phyloP scores from a whole-genome alignment of 2,797 vertebrate genomes.

The Hyperoplus lanceolatus region DNA sequence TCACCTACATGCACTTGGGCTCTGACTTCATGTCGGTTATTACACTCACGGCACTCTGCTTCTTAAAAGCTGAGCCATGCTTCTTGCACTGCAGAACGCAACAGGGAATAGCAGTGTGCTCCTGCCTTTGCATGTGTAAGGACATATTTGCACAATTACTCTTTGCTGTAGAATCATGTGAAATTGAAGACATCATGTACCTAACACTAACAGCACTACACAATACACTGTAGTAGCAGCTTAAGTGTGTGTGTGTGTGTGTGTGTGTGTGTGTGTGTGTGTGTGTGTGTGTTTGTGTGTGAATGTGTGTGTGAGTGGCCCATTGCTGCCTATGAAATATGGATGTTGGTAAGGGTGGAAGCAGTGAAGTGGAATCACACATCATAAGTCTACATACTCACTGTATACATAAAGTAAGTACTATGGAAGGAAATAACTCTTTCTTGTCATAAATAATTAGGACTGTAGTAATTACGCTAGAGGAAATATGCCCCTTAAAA shows the following conservation, averaged over 20 bases:
- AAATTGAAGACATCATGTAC: conserved; percentile 46
- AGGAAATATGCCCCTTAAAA: background rate
- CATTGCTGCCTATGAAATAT: conserved; percentile 73
- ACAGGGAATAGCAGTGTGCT: background rate
- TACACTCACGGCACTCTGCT: too few relatives aligned
- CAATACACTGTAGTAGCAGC: conserved; percentile 22
- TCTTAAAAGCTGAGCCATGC: background rate
- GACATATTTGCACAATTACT: conserved; percentile 52
- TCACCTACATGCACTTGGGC: too few relatives aligned
- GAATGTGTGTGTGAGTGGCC: conserved; percentile 32
- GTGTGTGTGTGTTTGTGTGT: conserved; percentile 27
- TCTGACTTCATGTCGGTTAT: too few relatives aligned
- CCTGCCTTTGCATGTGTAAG: conserved; percentile 16
- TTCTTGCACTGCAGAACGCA: background rate
- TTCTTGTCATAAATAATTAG: too few relatives aligned
- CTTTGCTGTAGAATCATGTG: conserved; percentile 50
- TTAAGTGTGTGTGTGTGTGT: conserved; percentile 23
- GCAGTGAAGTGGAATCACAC: conserved; percentile 62
- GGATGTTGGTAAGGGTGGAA: conserved; percentile 64
- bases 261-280: conserved; percentile 8
- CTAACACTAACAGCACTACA: conserved; percentile 23
- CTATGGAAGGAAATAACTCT: background rate
- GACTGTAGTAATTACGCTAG: background rate
- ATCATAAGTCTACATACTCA: conserved; percentile 5
- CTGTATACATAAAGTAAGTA: conserved; percentile 3